phyloP scores from a whole-genome alignment of 2,113 vertebrate genomes.

The human region GRCh38 chr2:65423001-65423500 shows the following conservation, averaged over 20 bases:
- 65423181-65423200: background rate
- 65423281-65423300: background rate
- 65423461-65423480: background rate
- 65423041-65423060: background rate
- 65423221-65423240: background rate
- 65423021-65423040: constrained; percentile 24
- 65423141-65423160: background rate
- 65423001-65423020: background rate
- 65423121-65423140: constrained; percentile 43
- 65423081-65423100: background rate
- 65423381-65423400: background rate
- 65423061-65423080: background rate
- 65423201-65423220: background rate
- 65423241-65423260: background rate
- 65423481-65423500: background rate
- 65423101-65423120: background rate
- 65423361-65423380: background rate
- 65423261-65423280: background rate
- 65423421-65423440: background rate
- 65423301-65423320: background rate
- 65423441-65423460: background rate
- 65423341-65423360: background rate
- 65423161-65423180: constrained; percentile 41
- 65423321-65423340: background rate
- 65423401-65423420: background rate